Percentiles rank a stretch among this genome's conserved stretches.
These are phyloP conservation scores for Notolepis coatsorum DNA, from an alignment of 2,797 vertebrate genomes.

Conservation along the genomic window DNA sequence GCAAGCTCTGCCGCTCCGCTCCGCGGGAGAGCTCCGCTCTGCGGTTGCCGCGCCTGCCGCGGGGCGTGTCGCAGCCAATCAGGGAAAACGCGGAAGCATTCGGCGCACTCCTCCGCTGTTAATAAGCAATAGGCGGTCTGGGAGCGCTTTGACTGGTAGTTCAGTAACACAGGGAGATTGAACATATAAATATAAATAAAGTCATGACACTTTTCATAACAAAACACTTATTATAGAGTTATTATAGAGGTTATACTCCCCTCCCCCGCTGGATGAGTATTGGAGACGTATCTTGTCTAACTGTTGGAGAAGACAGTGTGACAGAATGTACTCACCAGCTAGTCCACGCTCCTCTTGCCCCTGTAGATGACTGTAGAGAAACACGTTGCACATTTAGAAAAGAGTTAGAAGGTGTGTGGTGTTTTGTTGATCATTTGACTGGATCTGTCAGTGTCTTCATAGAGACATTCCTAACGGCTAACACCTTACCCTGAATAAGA, in stretches of 20 bases:
- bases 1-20: no score
- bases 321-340: constrained; percentile 47
- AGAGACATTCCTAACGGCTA: not conserved
- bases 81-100: no score
- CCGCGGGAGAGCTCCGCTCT: no score
- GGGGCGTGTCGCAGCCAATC: no score
- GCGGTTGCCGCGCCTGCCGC: no score
- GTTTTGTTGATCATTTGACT: not conserved
- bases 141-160: not conserved
- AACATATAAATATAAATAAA: not conserved
- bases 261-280: no score
- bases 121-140: no score
- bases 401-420: not conserved
- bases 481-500: no score
- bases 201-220: not conserved
- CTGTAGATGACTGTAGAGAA: constrained; percentile 88
- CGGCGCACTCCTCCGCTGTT: no score
- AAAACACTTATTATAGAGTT: no score
- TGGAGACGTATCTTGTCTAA: no score
- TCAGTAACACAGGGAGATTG: not conserved
- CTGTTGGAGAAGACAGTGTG: not conserved
- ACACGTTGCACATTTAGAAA: constrained; percentile 27
- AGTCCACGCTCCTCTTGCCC: constrained; percentile 87
- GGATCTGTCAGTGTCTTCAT: not conserved
- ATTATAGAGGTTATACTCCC: no score